A percentile compares a stretch with the other conserved stretches of the same genome.
phyloP scores from a whole-genome alignment of 2,113 vertebrate genomes.

The Pterocles gutturalis region DNA sequence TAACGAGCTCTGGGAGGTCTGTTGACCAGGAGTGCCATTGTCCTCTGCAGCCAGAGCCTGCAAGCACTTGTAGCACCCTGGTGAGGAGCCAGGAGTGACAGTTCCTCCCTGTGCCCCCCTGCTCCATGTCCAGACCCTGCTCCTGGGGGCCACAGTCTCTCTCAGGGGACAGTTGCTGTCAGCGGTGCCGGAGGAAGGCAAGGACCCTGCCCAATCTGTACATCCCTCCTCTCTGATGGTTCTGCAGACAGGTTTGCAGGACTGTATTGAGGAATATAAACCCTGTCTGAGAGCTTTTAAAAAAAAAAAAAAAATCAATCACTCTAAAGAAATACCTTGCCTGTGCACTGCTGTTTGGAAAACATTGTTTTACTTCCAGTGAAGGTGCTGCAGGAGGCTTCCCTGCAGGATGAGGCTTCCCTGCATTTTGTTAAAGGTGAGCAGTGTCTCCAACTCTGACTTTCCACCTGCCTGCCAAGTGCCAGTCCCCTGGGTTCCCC shows the following conservation, averaged over 20 bases:
- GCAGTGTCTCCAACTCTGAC: not conserved
- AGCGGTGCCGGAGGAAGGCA: not conserved
- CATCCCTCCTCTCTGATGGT: not conserved
- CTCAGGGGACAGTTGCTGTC: not conserved
- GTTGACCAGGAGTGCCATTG: accelerated
- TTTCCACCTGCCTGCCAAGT: not conserved
- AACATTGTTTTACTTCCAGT: not conserved
- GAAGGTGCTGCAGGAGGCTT: not conserved
- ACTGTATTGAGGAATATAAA: not conserved
- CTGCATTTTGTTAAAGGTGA: not conserved
- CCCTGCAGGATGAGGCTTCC: not conserved
- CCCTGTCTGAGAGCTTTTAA: not conserved
- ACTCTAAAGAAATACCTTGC: not conserved
- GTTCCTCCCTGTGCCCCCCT: not conserved
- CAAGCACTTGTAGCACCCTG: not conserved
- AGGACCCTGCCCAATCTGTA: not conserved
- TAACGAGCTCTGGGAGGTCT: not conserved
- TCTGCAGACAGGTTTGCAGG: not conserved
- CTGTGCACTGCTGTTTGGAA: not conserved
- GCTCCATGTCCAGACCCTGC: accelerated
- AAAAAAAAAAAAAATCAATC: not conserved
- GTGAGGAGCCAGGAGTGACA: not conserved
- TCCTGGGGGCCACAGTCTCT: not conserved
- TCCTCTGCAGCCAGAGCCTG: not conserved
- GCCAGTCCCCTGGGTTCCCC: not conserved